A percentile compares a stretch with the other conserved stretches of the same genome.
phyloP scores from a whole-genome alignment of 2,113 vertebrate species.

The Gracilinanus agilis region DNA sequence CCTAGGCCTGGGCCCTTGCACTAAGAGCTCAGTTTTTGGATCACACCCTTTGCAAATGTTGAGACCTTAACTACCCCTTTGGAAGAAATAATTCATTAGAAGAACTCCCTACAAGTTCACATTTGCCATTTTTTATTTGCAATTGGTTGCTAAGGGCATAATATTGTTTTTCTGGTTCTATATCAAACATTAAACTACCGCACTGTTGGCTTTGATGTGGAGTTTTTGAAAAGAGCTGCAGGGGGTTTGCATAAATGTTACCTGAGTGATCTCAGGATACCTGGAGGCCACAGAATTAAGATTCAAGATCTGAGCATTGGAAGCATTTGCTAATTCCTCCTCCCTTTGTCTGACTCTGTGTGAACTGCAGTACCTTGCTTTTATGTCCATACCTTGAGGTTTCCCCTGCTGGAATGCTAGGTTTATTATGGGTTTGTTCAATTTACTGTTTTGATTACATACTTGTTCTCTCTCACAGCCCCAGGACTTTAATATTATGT shows the following conservation, averaged over 20 bases:
- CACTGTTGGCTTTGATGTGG: conserved; percentile 68
- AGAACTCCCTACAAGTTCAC: conserved; percentile 2
- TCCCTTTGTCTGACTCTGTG: conserved; percentile 47
- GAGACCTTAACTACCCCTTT: neutral
- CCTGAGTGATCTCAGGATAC: conserved; percentile 66
- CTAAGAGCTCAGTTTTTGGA: conserved; percentile 5
- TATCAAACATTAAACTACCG: conserved; percentile 60
- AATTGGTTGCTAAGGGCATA: conserved; percentile 39
- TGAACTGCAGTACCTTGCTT: conserved; percentile 68
- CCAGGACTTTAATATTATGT: neutral
- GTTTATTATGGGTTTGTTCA: conserved; percentile 34
- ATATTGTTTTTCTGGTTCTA: conserved; percentile 66
- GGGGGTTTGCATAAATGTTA: conserved; percentile 71
- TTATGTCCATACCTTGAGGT: conserved; percentile 71
- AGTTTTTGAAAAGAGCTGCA: conserved; percentile 63
- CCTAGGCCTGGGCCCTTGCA: conserved; percentile 47
- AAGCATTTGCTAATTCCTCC: conserved; percentile 48
- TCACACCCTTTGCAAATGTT: neutral
- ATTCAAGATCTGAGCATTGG: conserved; percentile 72
- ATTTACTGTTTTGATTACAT: neutral
- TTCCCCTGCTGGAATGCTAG: conserved; percentile 68
- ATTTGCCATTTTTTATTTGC: conserved; percentile 51
- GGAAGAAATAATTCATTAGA: conserved; percentile 37
- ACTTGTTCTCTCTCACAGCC: neutral
- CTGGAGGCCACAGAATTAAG: conserved; percentile 69